These are phyloP conservation scores for Eclectus roratus DNA, from an alignment of 2,113 vertebrate genomes.

Conservation along the genomic window DNA sequence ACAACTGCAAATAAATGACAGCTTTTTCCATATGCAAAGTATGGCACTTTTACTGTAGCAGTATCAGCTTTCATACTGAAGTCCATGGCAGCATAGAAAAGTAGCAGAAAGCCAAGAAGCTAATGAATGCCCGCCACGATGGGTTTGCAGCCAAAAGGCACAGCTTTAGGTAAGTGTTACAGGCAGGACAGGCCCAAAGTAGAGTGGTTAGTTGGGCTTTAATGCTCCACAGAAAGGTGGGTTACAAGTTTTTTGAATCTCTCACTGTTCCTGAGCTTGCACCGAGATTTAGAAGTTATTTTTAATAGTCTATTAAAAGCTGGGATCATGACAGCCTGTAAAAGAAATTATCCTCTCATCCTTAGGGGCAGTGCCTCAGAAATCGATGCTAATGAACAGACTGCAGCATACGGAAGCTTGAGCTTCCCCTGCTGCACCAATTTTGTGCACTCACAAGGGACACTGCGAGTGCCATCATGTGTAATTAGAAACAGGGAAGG, in stretches of 20 bases:
- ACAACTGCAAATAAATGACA: background rate
- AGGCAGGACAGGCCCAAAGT: background rate
- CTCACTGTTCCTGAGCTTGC: constrained; percentile 13
- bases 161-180: background rate
- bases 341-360: constrained; percentile 34
- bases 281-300: background rate
- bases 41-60: background rate
- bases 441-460: constrained; percentile 58
- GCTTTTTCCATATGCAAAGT: background rate
- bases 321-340: background rate
- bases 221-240: background rate
- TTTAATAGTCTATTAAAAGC: constrained; percentile 45
- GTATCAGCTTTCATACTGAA: background rate
- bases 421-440: constrained; percentile 60
- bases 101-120: constrained; percentile 1
- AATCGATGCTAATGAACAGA: constrained; percentile 72
- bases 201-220: background rate
- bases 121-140: background rate
- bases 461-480: constrained; percentile 50
- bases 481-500: constrained; percentile 59
- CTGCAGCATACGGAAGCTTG: constrained; percentile 52
- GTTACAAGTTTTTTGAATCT: background rate
- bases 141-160: background rate
- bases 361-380: constrained; percentile 46
- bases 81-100: background rate